Conservation (phyloP, 2,888 invertebrate species). For the Stegana nigrithorax region DNA sequence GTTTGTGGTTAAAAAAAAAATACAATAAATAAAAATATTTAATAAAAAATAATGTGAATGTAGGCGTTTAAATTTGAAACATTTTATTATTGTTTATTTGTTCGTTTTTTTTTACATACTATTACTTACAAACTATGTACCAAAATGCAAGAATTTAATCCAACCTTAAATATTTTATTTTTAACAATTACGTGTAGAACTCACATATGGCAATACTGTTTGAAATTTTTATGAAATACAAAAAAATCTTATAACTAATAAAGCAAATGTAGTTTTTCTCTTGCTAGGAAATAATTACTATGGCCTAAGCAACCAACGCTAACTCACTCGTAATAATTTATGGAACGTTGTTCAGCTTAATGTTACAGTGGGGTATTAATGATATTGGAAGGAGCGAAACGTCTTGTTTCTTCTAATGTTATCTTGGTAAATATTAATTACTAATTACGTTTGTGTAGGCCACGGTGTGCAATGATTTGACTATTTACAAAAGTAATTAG, state of each 20-base stretch:
- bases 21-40: neutral
- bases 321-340: too few relatives aligned
- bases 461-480: too few relatives aligned
- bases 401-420: too few relatives aligned
- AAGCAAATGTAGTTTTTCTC: neutral
- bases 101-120: neutral
- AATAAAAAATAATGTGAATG: neutral
- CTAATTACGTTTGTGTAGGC: too few relatives aligned
- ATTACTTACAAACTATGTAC: neutral
- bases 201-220: constrained; percentile 18
- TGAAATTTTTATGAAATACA: constrained; percentile 17
- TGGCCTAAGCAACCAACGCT: too few relatives aligned
- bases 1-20: neutral
- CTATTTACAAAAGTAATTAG: too few relatives aligned
- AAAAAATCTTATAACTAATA: constrained; percentile 5
- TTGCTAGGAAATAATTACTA: too few relatives aligned
- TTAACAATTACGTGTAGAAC: constrained; percentile 14
- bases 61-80: neutral
- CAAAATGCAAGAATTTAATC: constrained; percentile 14
- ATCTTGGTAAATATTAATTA: too few relatives aligned
- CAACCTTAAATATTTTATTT: constrained; percentile 2
- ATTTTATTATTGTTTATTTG: neutral
- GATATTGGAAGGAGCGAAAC: too few relatives aligned
- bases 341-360: too few relatives aligned
- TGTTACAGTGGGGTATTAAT: too few relatives aligned